Conservation (phyloP, 2,113 vertebrate genomes). For the Nothobranchius kuhntae region DNA sequence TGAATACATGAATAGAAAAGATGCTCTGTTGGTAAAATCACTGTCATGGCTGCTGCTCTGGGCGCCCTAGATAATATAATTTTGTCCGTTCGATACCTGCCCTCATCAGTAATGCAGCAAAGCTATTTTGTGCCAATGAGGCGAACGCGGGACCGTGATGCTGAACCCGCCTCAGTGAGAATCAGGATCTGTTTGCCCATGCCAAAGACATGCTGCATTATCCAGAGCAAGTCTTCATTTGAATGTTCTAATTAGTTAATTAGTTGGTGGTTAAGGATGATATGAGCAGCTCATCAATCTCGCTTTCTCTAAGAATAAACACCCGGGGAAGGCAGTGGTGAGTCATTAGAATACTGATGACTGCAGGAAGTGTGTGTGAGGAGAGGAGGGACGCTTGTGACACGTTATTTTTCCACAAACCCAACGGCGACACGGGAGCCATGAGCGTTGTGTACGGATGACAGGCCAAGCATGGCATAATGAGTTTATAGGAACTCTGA, state of each 20-base stretch:
- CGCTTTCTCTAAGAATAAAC: constrained; percentile 81
- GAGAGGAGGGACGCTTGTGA: constrained; percentile 64
- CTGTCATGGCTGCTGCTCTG: constrained; percentile 28
- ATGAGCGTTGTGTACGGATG: constrained; percentile 66
- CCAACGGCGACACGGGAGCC: constrained; percentile 37
- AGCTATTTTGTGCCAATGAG: constrained; percentile 47
- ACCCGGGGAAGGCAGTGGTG: constrained; percentile 66
- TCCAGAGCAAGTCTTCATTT: constrained; percentile 81
- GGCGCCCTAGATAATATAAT: constrained; percentile 12
- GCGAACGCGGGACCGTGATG: constrained; percentile 31
- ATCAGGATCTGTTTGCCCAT: constrained; percentile 69
- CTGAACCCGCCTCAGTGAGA: constrained; percentile 30
- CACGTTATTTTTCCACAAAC: constrained; percentile 66
- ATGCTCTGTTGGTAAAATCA: constrained; percentile 23
- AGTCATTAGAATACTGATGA: constrained; percentile 81
- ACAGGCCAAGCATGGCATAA: constrained; percentile 66
- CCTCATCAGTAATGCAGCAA: constrained; percentile 44
- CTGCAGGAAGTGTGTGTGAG: constrained; percentile 71
- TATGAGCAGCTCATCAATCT: constrained; percentile 83
- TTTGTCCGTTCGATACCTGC: constrained; percentile 46
- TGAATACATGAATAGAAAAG: constrained; percentile 43
- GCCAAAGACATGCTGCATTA: constrained; percentile 71
- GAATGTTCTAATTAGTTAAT: constrained; percentile 84
- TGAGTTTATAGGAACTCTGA: constrained; percentile 65
- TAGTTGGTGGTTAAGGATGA: constrained; percentile 84